phyloP scores from a whole-genome alignment of 2,113 vertebrate genomes.

The Alces alces region DNA sequence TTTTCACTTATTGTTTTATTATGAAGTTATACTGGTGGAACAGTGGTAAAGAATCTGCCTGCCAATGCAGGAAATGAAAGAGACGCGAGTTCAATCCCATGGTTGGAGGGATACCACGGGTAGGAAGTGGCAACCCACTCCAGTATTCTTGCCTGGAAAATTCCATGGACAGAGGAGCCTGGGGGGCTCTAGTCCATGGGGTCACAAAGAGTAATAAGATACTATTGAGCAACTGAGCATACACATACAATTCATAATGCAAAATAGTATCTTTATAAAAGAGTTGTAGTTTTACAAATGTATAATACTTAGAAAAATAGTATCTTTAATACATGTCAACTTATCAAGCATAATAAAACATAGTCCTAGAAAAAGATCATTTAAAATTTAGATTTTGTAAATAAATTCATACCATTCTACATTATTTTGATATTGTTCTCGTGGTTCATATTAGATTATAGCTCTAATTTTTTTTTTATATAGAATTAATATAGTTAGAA shows the following conservation, averaged over 20 bases:
- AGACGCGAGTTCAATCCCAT: background rate
- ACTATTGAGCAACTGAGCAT: background rate
- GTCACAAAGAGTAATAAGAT: background rate
- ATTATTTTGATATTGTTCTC: background rate
- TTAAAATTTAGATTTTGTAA: background rate
- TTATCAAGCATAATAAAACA: background rate
- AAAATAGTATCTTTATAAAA: background rate
- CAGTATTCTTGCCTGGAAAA: background rate
- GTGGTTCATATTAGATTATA: background rate
- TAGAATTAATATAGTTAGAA: background rate
- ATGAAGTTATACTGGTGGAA: background rate
- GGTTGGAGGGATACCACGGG: background rate
- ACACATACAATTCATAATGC: background rate
- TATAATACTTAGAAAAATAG: background rate
- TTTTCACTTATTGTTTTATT: constrained; percentile 18
- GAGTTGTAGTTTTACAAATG: background rate
- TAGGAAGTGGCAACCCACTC: background rate
- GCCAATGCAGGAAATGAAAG: background rate
- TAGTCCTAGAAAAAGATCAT: background rate
- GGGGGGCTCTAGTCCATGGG: background rate
- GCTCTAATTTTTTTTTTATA: background rate
- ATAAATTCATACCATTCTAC: background rate
- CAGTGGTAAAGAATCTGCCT: background rate
- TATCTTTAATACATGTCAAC: background rate
- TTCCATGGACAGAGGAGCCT: background rate